Evolutionary conservation across 2,888 invertebrate genomes (phyloP).

Genomic region (Drosophila kambysellisi): DNA sequence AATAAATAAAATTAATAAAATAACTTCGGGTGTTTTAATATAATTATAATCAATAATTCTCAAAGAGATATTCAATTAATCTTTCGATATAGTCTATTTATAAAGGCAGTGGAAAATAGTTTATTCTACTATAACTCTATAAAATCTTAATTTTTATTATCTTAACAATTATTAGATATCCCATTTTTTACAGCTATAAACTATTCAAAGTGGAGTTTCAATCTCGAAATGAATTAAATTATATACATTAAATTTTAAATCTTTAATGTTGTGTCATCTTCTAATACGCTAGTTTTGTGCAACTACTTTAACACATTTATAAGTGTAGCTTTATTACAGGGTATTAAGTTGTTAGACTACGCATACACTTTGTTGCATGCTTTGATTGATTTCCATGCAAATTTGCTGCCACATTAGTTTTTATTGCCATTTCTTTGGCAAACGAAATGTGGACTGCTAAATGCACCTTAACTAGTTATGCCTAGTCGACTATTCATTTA

Average conservation of each 20-base stretch:
- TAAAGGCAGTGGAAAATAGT: background rate
- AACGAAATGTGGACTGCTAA: slow-evolving; percentile 43
- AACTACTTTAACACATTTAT: background rate
- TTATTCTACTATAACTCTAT: background rate
- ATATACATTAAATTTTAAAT: too few species aligned
- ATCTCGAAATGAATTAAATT: too few species aligned
- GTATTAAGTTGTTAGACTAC: slow-evolving; percentile 16
- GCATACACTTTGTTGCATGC: too few species aligned
- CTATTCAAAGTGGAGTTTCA: background rate
- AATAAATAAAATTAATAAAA: background rate
- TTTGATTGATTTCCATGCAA: slow-evolving; percentile 75
- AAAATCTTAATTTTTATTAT: too few species aligned
- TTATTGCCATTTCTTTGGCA: slow-evolving; percentile 64
- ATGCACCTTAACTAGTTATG: slow-evolving; percentile 41
- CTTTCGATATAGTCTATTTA: background rate
- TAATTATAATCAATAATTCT: too few species aligned
- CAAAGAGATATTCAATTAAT: background rate
- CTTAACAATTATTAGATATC: background rate
- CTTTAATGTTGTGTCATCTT: background rate
- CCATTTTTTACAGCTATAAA: background rate
- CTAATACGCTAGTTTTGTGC: background rate
- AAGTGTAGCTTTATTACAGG: slow-evolving; percentile 6
- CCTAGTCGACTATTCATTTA: slow-evolving; percentile 22
- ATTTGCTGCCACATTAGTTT: slow-evolving; percentile 64
- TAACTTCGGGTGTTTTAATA: too few species aligned